A percentile compares a stretch with the other conserved stretches of the same genome.
Evolutionary conservation across 2,888 invertebrate species (phyloP).

Genomic region (Dryobota labecula): DNA sequence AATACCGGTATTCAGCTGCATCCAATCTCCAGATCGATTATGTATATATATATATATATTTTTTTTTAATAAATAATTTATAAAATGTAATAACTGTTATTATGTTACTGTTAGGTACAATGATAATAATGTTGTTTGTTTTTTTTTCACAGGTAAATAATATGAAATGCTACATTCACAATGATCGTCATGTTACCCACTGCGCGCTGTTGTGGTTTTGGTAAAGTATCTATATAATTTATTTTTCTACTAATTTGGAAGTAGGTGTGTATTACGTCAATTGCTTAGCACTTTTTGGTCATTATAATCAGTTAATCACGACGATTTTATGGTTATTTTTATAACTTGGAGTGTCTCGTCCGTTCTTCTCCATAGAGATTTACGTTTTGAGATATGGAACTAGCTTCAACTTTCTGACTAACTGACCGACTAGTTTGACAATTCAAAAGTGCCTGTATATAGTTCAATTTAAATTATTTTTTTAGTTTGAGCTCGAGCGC

Average conservation of each 20-base stretch:
- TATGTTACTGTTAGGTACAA: not conserved
- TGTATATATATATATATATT: too few relatives aligned
- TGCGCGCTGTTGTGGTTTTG: conserved; percentile 23
- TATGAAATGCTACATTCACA: not conserved
- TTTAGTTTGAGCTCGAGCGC: not conserved
- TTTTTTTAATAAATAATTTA: too few relatives aligned
- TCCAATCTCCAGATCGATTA: too few relatives aligned
- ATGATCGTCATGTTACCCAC: conserved; percentile 30
- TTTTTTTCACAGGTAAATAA: conserved; percentile 57
- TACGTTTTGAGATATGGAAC: not conserved
- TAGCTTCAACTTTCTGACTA: not conserved
- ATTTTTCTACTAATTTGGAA: conserved; percentile 22
- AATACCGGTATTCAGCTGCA: too few relatives aligned
- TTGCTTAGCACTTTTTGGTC: not conserved
- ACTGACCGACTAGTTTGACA: not conserved
- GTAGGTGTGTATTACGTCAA: conserved; percentile 17
- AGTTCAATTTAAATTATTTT: not conserved
- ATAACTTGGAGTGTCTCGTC: not conserved
- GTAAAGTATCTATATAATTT: conserved; percentile 26
- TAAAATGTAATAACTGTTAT: not conserved
- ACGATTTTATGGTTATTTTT: not conserved
- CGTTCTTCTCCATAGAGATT: not conserved
- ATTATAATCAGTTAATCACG: conserved; percentile 23
- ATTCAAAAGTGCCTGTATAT: not conserved
- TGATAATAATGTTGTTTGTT: conserved; percentile 25